Base-by-base conservation (phyloP, 35 echinoderm and acorn worm genomes). In the Amphiura filiformis region DNA sequence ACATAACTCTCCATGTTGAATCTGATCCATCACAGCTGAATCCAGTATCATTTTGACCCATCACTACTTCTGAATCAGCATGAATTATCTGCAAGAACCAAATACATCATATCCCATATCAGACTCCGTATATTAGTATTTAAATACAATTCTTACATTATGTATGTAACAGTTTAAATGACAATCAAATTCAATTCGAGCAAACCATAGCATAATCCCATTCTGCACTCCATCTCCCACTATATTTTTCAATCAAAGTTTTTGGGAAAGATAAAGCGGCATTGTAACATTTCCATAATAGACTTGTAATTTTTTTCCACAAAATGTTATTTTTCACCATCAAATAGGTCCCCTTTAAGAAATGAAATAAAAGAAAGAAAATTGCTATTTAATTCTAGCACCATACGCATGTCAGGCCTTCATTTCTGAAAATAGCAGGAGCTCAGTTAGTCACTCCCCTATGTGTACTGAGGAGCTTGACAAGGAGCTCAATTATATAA, bases 11-110 rank as follows among this genome's bases (percentile, higher is more conserved):
- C 77, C 92, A 98, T 28, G 96, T 98, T 0, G 96, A 86, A 75
- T 98, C 96, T 12, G 96, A 92, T 13, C 96, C 96, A 92, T 98
- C 91, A 92, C 96, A 94, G 80, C n/a, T 98, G 80, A 98, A 98
- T 4, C 92, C 87, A 31, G 96, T 98, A 52, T 98, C 96, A 84
- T 94, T 98, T 82, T 98, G 93, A 37, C 96, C 96, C n/a, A 98
- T 82, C n/a, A 94, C 65, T 31, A 86, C 93, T 1, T 83, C 89
- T n/a, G 96, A 84, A 38, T 98, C 96, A 36, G 86, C n/a, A n/a
- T 98, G 96, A 12, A 98, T 89, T 56, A 98, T 94, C 96, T 98
- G 61, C 41, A 38, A n/a, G 38, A 34, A 42, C 36, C 1, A 61
- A 82, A 34, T 23, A 70, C 14, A 31, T 70, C 15, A 1, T 23